phyloP scores from a whole-genome alignment of 2,113 vertebrate genomes.

The Melanocharis versteri region DNA sequence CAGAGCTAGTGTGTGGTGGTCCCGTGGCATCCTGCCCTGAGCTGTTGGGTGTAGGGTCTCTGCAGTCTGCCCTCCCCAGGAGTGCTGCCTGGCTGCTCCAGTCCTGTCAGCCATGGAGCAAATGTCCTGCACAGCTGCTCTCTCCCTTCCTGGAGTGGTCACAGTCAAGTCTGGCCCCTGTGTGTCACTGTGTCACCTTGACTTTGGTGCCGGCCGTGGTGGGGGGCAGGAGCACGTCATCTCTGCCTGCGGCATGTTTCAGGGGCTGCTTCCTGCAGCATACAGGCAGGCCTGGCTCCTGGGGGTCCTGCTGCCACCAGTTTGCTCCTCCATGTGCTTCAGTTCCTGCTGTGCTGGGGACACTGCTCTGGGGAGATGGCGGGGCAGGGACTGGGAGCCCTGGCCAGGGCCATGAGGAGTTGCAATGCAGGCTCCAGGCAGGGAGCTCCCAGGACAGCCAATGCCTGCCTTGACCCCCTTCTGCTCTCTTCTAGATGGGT shows the following conservation, averaged over 20 bases:
- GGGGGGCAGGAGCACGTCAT: neutral
- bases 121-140: accelerated
- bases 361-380: accelerated
- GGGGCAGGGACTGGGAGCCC: neutral
- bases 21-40: neutral
- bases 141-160: neutral
- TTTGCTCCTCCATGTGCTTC: neutral
- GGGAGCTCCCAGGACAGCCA: neutral
- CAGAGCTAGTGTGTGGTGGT: accelerated
- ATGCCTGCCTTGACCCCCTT: neutral
- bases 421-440: neutral
- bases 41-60: accelerated
- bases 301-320: neutral
- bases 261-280: accelerated
- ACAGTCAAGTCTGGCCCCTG: neutral
- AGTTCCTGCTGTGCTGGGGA: neutral
- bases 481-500: conserved; percentile 64
- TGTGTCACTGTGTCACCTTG: accelerated
- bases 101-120: neutral
- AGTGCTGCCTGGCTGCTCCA: neutral
- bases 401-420: neutral
- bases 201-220: accelerated
- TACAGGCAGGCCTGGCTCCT: neutral
- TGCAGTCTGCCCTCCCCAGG: neutral
- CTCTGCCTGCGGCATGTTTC: accelerated